Percentiles rank a stretch among this genome's conserved stretches.
These are phyloP conservation scores for Rhadina sibilatrix DNA, from an alignment of 2,113 vertebrate genomes.

Conservation along the genomic window DNA sequence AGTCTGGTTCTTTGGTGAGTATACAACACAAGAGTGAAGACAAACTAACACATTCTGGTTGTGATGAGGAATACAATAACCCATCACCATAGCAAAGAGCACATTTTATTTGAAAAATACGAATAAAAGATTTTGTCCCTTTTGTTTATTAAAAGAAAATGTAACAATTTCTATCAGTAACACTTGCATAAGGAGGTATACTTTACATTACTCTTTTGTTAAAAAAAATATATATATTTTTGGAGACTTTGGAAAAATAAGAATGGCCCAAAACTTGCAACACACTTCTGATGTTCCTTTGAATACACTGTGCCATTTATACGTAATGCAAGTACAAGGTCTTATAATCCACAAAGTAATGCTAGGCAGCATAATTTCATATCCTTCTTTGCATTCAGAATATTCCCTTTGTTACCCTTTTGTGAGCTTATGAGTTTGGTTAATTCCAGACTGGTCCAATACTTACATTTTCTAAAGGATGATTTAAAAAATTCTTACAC, in stretches of 20 bases:
- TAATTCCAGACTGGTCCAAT: background rate
- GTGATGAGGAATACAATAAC: conserved; percentile 41
- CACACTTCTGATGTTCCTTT: background rate
- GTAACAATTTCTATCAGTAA: conserved; percentile 36
- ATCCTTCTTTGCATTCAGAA: background rate
- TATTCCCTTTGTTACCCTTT: background rate
- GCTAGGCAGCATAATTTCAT: background rate
- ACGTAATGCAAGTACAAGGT: conserved; percentile 2
- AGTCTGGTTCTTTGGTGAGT: background rate
- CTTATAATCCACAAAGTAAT: conserved; percentile 12
- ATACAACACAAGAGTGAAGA: background rate
- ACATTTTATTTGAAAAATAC: conserved; percentile 56
- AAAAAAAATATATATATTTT: conserved; percentile 63
- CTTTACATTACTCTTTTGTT: conserved; percentile 51
- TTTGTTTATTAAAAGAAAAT: conserved; percentile 65
- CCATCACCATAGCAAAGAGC: conserved; percentile 29
- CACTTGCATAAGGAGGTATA: conserved; percentile 65
- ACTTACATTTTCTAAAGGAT: background rate
- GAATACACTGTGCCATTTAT: background rate
- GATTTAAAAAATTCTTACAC: background rate
- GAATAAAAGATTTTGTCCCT: conserved; percentile 45
- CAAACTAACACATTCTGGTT: background rate
- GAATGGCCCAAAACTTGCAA: conserved; percentile 40
- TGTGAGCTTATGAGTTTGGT: background rate
- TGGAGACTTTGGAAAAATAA: conserved; percentile 66